Conservation (phyloP, 1,140 invertebrate species). For the Aradophagus sp. region DNA sequence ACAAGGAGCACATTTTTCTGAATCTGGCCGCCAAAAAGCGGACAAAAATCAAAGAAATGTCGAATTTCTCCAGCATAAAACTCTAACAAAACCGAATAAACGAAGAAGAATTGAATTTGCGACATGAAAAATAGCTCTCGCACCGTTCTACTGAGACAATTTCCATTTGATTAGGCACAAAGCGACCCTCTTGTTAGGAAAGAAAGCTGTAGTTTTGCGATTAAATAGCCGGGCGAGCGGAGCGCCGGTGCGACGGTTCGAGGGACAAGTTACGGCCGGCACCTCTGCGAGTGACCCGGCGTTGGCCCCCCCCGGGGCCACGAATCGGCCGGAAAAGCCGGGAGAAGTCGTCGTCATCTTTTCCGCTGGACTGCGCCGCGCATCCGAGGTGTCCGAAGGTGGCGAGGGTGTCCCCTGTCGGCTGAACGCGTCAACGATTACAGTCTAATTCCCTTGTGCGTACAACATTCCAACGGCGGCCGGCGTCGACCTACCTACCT, state of each 20-base stretch:
- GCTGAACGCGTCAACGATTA: conserved; percentile 70
- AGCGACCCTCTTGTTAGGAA: conserved; percentile 13
- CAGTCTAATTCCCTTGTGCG: conserved; percentile 72
- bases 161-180: conserved; percentile 31
- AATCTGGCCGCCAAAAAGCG: too few species aligned
- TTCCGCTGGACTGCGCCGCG: conserved; percentile 10
- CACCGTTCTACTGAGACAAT: conserved; percentile 3
- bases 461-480: conserved; percentile 62
- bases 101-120: background rate
- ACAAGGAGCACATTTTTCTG: too few species aligned
- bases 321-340: background rate
- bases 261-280: background rate
- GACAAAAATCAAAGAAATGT: too few species aligned
- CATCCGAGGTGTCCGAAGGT: conserved; percentile 47
- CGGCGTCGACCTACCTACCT: conserved; percentile 68
- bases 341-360: conserved; percentile 5
- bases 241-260: too few species aligned
- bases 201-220: conserved; percentile 29
- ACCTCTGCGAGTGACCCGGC: conserved; percentile 10
- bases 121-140: conserved; percentile 9
- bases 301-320: background rate
- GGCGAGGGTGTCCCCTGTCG: conserved; percentile 62
- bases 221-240: conserved; percentile 5
- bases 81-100: background rate
- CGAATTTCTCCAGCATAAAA: background rate